These are phyloP conservation scores for Amazona guildingii DNA, from an alignment of 2,113 vertebrate species.

Conservation along the genomic window DNA sequence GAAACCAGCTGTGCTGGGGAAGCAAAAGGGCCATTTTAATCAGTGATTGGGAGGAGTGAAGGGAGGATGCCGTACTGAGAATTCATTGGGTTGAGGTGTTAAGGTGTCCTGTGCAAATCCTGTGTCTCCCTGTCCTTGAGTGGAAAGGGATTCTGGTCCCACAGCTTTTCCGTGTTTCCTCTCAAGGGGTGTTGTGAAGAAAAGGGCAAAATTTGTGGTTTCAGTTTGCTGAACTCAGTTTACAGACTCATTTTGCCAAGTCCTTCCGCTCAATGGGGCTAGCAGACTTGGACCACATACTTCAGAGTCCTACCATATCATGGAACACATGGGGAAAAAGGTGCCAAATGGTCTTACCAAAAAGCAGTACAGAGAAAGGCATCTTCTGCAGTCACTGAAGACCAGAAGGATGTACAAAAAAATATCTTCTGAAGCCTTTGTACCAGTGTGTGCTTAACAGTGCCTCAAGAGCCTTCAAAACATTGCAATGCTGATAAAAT, in stretches of 20 bases:
- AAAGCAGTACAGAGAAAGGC: background rate
- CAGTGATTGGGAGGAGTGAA: background rate
- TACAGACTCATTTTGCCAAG: background rate
- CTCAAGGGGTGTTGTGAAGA: background rate
- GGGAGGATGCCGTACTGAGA: background rate
- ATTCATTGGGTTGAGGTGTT: background rate
- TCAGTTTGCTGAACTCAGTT: background rate
- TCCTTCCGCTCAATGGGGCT: background rate
- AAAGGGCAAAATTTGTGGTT: background rate
- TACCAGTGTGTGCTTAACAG: background rate
- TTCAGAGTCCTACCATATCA: background rate
- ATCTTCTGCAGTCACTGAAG: background rate
- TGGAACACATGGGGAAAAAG: fast-evolving
- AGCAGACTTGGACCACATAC: fast-evolving
- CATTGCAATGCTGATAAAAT: background rate
- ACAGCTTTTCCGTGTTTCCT: background rate
- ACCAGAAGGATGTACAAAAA: background rate
- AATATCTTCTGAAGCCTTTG: background rate
- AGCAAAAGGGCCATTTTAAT: background rate
- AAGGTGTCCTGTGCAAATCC: background rate
- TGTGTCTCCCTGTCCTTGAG: background rate
- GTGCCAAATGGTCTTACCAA: background rate
- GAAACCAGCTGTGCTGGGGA: background rate
- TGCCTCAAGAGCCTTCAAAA: background rate
- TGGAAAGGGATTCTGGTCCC: background rate